Evolutionary conservation across 1,140 invertebrate species (phyloP), one percentile per base, ranked within the genome.

Genomic region (Proctacanthus coquilletti): DNA sequence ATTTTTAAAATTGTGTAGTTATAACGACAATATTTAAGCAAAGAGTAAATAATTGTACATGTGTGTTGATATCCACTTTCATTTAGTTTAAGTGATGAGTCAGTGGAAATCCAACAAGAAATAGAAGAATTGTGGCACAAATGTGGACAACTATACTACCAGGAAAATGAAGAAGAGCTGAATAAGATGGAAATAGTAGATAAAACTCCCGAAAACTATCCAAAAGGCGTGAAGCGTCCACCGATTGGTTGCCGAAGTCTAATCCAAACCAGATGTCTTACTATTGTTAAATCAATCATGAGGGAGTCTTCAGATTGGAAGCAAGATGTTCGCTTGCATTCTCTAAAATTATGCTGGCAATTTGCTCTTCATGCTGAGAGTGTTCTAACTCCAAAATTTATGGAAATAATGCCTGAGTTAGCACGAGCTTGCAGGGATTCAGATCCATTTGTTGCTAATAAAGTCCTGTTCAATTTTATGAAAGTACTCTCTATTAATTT

Each of bases 101-200:
- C 77, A 3, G 58, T 64, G 23, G 70, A 75, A 27, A 74, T 82
- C 11, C 59, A 66, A 29, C 49, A 61, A 20, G 54, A 69, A 47
- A 71, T 78, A 21, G 48, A 60, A 19, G 49, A 63, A 4, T 49
- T 80, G 4, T 88, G 83, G 83, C 53, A 71, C 32, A 55, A 69
- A 52, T 70, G 71, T 30, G 83, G 84, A 34, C 44, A 67, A 19
- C 70, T 74, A 30, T 88, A 75, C 60, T 63, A 75, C 37, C 53
- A 70, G 33, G 84, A 88, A 59, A 88, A 87, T 64, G 72, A 84
- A 48, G 64, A 70, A 11, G 79, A 85, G 45, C 52, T 80, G 11
- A 80, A 78, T 49, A 70, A 77, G 54, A 56, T 79, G 42, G 78
- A 86, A 56, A 83, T 75, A 55, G 63, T 70, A 27, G 58, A 60